Evolutionary conservation across 1,140 invertebrate species (phyloP), one percentile per base, ranked within the genome.

Genomic region (Sarcophaga bullata): DNA sequence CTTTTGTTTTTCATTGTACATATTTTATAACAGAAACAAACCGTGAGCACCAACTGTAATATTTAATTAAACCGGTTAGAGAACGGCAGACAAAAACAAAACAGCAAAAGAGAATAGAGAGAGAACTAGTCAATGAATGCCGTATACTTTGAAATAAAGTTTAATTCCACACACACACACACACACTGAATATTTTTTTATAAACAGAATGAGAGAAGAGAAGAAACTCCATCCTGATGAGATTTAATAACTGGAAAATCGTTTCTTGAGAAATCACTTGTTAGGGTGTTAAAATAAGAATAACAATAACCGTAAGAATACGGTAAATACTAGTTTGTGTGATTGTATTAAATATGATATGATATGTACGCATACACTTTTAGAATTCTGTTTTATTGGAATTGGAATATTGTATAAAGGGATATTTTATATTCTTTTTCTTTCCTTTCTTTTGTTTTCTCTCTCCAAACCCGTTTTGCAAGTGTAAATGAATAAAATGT

Each of bases 51-150:
- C 25, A 9, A 72, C 17, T 7, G n/a, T n/a, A n/a, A 72, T 25
- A 25, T 19, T 19, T 10, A 73, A 25, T 73, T 76, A 48, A 75
- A 76, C 73, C n/a, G 73, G 73, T 76, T 76, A 48, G 17, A 15
- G 25, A 37, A 37, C 25, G 25, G 25, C 1, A 37, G 25, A 37
- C 4, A 58, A 58, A 58, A 15, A 58, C n/a, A n/a, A 13, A 58
- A 58, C 7, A 15, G 2, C 1, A 58, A 58, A n/a, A 7, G 15
- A 58, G n/a, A n/a, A 58, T 58, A 37, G 25, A 37, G 25, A 37
- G 25, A 37, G 25, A 37, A 37, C 25, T 37, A 37, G 4, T 37
- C 25, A 37, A 37, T 37, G 25, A 37, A 37, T 37, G 25, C 25
- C 25, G 25, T 4, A 37, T 37, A 37, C 25, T 37, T 37, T 37